Evolutionary conservation across 2,888 invertebrate genomes (phyloP), one percentile per base, ranked within the genome.

Genomic region (Pristionchus entomophagus): DNA sequence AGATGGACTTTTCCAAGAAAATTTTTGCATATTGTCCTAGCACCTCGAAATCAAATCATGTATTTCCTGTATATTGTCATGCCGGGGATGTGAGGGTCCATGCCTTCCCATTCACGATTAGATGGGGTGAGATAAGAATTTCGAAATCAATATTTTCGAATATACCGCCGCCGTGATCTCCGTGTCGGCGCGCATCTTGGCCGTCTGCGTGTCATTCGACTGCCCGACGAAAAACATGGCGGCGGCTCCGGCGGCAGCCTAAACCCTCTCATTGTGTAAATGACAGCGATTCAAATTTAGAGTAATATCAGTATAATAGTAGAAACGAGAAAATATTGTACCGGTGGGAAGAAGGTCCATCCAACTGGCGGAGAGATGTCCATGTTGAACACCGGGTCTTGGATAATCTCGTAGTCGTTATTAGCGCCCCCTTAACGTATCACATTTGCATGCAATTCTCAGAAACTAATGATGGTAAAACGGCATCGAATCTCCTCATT

Each of bases 361-460:
- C 89, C 89, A 32, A 91, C 88, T 14, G 91, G 89, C 2, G 91
- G 91, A 49, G 88, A 88, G n/a, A 91, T 86, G 59, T 89, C 86
- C 90, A 90, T 89, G n/a, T 86, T 85, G 88, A 91, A 90, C 17
- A 88, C 89, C 5, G 91, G 91, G 77, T 89, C 88, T 62, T 88
- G 83, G 45, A 91, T 87, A 82, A 87, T 89, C 65, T 89, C 88
- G 69, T 88, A 87, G 51, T 89, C 89, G 26, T 88, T 86, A 4
- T 85, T 86, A 65, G 83, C 80, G 2, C 84, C 83, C 3, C 45
- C 32, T 32, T 2, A 49, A 19, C 22, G 19, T 35, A 22, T 35
- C 12, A 65, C 45, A n/a, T 73, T n/a, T n/a, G 17, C 1, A 41
- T 29, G 5, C 26, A 62, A 29, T 29, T 62, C 19, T 3, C 3